Conservation (phyloP, 2,888 invertebrate species). For the Cantharis flavilabris region DNA sequence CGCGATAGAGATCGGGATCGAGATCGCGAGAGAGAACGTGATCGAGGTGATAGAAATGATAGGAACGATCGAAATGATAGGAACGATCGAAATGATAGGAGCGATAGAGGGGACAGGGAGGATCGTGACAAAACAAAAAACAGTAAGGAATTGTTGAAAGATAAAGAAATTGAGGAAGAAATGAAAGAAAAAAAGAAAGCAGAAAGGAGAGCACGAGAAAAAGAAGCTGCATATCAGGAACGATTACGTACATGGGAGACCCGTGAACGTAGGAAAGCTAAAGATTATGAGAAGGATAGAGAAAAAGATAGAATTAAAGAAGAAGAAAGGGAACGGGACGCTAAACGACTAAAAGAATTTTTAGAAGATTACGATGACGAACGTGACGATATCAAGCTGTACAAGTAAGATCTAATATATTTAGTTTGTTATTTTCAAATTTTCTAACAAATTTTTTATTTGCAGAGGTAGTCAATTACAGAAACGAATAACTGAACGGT, state of each 20-base stretch:
- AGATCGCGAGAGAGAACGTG: conserved; percentile 56
- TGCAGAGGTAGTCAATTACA: conserved; percentile 82
- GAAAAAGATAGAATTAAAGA: conserved; percentile 83
- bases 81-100: conserved; percentile 58
- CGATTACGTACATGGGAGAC: conserved; percentile 82
- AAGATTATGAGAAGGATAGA: conserved; percentile 88
- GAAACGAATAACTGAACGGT: conserved; percentile 87
- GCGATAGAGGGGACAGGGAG: conserved; percentile 59
- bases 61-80: conserved; percentile 59
- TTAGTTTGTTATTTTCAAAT: neutral
- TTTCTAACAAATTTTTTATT: conserved; percentile 17
- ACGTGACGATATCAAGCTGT: conserved; percentile 95
- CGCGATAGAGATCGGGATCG: conserved; percentile 54
- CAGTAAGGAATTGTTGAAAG: conserved; percentile 68
- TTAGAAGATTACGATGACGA: conserved; percentile 99
- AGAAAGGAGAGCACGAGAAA: conserved; percentile 90
- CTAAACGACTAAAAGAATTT: conserved; percentile 93
- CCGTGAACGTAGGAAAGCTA: conserved; percentile 85
- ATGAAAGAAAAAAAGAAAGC: conserved; percentile 85
- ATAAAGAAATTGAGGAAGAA: conserved; percentile 90
- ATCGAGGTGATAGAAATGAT: conserved; percentile 56
- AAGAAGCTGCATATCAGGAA: conserved; percentile 96
- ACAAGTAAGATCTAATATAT: conserved; percentile 67
- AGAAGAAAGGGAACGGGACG: conserved; percentile 88
- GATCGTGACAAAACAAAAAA: conserved; percentile 59